Percentiles rank a stretch among this genome's conserved stretches.
Evolutionary conservation across 2,113 vertebrate genomes (phyloP).

Genomic region (Podarcis raffonei): DNA sequence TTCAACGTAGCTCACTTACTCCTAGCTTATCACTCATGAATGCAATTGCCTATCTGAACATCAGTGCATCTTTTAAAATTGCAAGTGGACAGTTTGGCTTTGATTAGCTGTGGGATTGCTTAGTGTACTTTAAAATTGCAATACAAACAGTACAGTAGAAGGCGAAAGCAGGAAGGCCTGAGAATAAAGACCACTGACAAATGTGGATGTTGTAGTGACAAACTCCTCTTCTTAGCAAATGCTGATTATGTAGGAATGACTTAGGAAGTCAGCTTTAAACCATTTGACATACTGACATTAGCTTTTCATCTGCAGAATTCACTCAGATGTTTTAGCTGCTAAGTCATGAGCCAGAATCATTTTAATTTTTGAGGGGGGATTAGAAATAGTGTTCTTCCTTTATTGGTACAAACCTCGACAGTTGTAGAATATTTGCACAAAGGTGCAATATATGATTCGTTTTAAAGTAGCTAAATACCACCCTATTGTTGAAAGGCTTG

Average conservation of each 20-base stretch:
- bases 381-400: background rate
- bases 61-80: background rate
- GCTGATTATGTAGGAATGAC: background rate
- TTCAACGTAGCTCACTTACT: background rate
- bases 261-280: background rate
- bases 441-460: background rate
- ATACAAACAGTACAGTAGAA: background rate
- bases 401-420: background rate
- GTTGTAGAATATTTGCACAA: constrained; percentile 38
- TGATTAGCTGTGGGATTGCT: background rate
- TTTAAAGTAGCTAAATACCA: background rate
- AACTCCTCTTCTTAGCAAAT: background rate
- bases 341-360: background rate
- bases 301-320: background rate
- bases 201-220: background rate
- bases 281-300: background rate
- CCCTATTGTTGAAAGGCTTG: background rate
- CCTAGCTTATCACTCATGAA: background rate
- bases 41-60: background rate
- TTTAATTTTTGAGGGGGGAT: background rate
- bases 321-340: background rate
- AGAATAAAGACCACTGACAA: background rate
- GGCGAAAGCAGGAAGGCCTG: background rate
- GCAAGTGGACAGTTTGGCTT: background rate
- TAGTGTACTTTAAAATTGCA: background rate